phyloP scores from a whole-genome alignment of 2,888 invertebrate genomes.

The Hydroisotoma schaefferi region DNA sequence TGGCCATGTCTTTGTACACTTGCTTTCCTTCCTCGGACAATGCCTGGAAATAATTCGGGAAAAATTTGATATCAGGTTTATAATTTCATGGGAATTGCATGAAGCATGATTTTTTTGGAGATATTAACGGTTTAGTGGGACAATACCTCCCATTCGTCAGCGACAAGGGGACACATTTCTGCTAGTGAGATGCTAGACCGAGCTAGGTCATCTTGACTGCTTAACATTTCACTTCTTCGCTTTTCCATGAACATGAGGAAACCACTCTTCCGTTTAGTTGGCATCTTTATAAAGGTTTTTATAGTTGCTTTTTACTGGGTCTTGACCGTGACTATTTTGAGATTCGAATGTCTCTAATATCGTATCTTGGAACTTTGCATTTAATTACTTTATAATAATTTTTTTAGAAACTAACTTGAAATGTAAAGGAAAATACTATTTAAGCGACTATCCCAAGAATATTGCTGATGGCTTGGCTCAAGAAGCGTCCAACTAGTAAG shows the following conservation, averaged over 20 bases:
- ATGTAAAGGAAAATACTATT: too few species aligned
- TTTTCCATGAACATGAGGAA: constrained; percentile 24
- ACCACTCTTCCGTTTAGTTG: constrained; percentile 17
- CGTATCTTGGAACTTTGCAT: too few species aligned
- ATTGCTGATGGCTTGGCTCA: too few species aligned
- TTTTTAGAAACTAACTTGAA: too few species aligned
- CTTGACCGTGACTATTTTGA: too few species aligned
- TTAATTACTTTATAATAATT: too few species aligned
- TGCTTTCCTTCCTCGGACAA: constrained; percentile 7
- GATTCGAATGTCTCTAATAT: too few species aligned
- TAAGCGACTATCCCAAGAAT: too few species aligned
- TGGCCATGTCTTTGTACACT: constrained; percentile 10
- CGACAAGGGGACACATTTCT: constrained; percentile 7
- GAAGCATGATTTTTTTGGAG: neutral
- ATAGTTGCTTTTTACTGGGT: neutral
- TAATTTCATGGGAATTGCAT: too few species aligned
- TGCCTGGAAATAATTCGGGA: neutral
- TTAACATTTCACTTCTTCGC: neutral
- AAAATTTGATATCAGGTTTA: neutral
- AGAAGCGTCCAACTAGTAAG: too few species aligned
- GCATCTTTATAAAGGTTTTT: constrained; percentile 7
- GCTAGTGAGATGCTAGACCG: constrained; percentile 4
- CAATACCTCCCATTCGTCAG: constrained; percentile 19
- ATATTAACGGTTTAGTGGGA: neutral
- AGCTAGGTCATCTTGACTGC: neutral